phyloP scores from a whole-genome alignment of 1,140 invertebrate species.

The Eubasilissa regina region DNA sequence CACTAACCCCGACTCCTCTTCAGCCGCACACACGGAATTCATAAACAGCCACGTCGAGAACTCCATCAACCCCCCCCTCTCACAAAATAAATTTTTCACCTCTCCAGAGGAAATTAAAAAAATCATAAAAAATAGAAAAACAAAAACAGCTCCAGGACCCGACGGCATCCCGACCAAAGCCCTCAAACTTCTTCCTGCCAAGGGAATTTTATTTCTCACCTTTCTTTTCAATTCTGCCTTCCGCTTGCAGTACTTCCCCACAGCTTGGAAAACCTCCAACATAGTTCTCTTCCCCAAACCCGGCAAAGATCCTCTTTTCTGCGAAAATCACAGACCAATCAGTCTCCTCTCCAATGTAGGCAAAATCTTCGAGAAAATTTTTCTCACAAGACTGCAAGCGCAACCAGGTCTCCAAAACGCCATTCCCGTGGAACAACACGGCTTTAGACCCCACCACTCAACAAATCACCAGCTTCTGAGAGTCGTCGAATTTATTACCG shows the following conservation, averaged over 20 bases:
- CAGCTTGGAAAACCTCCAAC: neutral
- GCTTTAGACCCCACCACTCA: neutral
- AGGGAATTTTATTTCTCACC: no score
- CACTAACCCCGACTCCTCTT: no score
- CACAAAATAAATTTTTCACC: no score
- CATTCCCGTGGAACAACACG: constrained; percentile 1
- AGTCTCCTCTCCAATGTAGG: neutral
- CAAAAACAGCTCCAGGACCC: neutral
- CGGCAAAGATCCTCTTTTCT: neutral
- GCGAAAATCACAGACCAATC: neutral
- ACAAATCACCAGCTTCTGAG: neutral
- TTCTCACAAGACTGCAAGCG: no score
- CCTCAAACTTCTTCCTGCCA: neutral
- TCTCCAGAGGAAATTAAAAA: no score
- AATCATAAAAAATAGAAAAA: no score
- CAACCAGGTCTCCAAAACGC: neutral
- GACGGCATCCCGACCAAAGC: constrained; percentile 1
- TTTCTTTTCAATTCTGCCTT: no score
- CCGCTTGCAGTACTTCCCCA: constrained; percentile 1
- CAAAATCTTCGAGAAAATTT: neutral
- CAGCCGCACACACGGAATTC: no score
- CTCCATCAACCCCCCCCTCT: no score
- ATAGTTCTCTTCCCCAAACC: neutral
- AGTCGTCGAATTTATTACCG: neutral
- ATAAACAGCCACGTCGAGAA: no score